Base-by-base conservation (phyloP, 2,888 invertebrate species). In the Folsomia candida region DNA sequence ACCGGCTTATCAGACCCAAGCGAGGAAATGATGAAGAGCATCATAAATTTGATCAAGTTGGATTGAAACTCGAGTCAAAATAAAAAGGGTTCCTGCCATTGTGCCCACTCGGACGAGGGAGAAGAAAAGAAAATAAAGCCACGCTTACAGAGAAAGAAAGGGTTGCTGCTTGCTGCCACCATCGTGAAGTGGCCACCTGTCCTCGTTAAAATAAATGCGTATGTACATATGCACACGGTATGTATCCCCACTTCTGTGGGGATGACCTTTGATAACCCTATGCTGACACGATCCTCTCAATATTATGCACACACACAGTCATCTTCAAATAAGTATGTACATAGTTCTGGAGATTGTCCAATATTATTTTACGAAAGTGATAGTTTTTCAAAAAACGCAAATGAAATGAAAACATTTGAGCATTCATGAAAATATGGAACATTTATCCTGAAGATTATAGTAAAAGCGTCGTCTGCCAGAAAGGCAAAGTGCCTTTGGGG, bases 401-500 rank as follows among this genome's bases (percentile, higher is more conserved):
- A 14, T 37, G 14, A 9, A 14, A 37, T 4, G 37, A 37, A 37
- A 37, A 37, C 37, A 37, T 14, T 14, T 9, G 37, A 9, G 37
- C 6, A 37, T 37, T 37, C 14, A 14, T 37, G 37, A 37, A 37
- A 37, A 37, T 14, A 37, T 9, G 4, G 37, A 37, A 37, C 37
- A 37, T 37, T 37, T 9, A 9, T 37, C 14, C 6, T 37, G 37
- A 4, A 4, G 14, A 9, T 4, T 37, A 14, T 37, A 37, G 37
- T 14, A 37, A 9, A 57, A 57, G 57, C 57, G 47, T n/a, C 57
- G 6, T 20, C 6, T 22, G 57, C 57, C 14, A 14, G 37, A 37
- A 57, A 57, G 27, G 62, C 14, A 26, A 62, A 62, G 62, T 27
- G 28, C 62, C 62, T 62, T 28, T 28, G 62, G 62, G 37, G 29